These are phyloP conservation scores for Argya squamiceps DNA, from an alignment of 2,797 vertebrate genomes.

Conservation along the genomic window DNA sequence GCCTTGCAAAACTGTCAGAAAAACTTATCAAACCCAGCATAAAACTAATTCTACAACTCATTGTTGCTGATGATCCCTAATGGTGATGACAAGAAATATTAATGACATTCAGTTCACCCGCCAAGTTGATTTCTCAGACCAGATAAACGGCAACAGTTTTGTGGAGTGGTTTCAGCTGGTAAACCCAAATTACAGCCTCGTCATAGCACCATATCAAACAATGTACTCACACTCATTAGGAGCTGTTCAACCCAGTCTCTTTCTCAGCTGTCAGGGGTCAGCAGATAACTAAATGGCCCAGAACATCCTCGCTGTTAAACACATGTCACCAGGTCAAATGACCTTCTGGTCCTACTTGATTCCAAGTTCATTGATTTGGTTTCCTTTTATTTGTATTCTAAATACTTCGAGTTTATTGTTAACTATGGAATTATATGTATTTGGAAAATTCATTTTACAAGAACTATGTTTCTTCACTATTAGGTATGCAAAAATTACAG, in stretches of 20 bases:
- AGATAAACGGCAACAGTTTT: conserved; percentile 1
- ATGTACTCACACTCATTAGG: not conserved
- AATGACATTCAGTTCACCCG: not conserved
- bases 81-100: not conserved
- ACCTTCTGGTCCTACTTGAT: not conserved
- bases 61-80: not conserved
- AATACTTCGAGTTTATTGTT: not conserved
- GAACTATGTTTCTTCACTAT: not conserved
- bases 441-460: not conserved
- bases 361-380: not conserved
- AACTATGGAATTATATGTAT: not conserved
- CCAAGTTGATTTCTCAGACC: conserved; percentile 15
- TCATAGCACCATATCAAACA: not conserved
- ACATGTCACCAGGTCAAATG: not conserved
- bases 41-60: not conserved
- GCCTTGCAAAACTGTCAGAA: conserved; percentile 23
- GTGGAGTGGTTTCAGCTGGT: not conserved
- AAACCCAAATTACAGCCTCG: not conserved
- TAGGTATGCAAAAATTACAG: not conserved
- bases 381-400: not conserved
- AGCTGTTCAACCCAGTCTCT: not conserved
- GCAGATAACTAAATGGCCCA: not conserved
- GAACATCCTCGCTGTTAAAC: not conserved
- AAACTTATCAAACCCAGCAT: not conserved
- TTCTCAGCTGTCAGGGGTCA: not conserved